Percentiles rank a stretch among this genome's conserved stretches.
Conservation (phyloP, 2,888 invertebrate species). For the Litoditis marina region DNA sequence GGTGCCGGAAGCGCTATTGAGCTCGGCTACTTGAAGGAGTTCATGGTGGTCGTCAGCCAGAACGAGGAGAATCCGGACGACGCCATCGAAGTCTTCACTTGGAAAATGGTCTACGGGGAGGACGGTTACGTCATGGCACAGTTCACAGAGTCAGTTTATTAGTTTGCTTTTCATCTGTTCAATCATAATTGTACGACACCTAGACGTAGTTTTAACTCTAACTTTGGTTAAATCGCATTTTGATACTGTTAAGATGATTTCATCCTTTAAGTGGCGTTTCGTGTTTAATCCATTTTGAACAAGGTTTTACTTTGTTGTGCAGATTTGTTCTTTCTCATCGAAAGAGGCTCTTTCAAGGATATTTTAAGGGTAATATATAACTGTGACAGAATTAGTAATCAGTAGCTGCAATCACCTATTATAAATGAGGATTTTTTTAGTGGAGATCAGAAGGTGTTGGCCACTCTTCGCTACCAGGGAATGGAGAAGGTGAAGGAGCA, state of each 20-base stretch:
- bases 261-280: too few relatives aligned
- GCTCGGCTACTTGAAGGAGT: slow-evolving; percentile 11
- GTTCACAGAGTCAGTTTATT: neutral
- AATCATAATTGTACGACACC: neutral
- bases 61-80: slow-evolving; percentile 12
- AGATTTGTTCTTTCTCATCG: too few relatives aligned
- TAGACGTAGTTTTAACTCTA: neutral
- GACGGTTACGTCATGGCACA: slow-evolving; percentile 4
- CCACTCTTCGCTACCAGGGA: slow-evolving; percentile 12
- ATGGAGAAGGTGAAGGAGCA: slow-evolving; percentile 6
- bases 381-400: neutral
- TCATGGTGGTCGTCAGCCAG: slow-evolving; percentile 14
- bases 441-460: neutral
- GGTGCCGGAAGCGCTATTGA: slow-evolving; percentile 12
- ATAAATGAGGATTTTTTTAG: neutral
- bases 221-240: neutral
- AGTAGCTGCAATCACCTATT: neutral
- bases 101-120: slow-evolving; percentile 15
- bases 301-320: too few relatives aligned
- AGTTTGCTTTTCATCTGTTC: too few relatives aligned
- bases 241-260: neutral
- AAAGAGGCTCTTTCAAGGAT: too few relatives aligned
- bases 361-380: too few relatives aligned
- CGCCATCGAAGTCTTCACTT: slow-evolving; percentile 20
- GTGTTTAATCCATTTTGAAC: too few relatives aligned